Evolutionary conservation across 2,797 vertebrate species (phyloP).

Genomic region (Sphenopsis melanotis): DNA sequence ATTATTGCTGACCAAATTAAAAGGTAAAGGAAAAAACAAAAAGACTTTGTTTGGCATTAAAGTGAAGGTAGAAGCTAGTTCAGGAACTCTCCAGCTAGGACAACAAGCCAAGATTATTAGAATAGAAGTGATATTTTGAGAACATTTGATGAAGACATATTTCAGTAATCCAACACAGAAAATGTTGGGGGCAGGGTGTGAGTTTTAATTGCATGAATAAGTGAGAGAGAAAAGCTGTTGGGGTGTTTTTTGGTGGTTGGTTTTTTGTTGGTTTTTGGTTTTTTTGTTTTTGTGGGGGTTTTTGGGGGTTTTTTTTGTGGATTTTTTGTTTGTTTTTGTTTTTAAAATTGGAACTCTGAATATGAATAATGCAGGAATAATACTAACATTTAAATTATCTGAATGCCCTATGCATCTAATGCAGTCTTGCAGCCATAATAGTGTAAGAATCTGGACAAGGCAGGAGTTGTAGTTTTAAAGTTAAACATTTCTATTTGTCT

Average conservation of each 20-base stretch:
- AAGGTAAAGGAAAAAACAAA: rapidly evolving
- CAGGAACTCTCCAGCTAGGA: neutral
- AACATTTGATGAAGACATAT: neutral
- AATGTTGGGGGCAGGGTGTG: neutral
- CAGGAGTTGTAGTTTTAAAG: neutral
- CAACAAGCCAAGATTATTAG: neutral
- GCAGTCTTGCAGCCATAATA: neutral
- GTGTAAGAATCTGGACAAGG: neutral
- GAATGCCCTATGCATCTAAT: neutral
- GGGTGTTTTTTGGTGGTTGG: neutral
- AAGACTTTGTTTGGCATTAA: neutral
- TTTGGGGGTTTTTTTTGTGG: neutral
- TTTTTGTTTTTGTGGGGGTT: neutral
- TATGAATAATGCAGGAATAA: neutral
- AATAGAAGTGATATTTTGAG: neutral
- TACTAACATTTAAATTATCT: neutral
- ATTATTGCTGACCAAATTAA: neutral
- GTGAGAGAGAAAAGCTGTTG: neutral
- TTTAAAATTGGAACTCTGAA: neutral
- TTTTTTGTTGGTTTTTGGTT: neutral
- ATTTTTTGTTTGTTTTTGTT: neutral
- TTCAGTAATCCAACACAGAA: neutral
- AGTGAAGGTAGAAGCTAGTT: neutral
- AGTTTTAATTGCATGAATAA: neutral
- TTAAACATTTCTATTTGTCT: neutral